Evolutionary conservation across 2,113 vertebrate genomes (phyloP).

Genomic region (Dissostichus mawsoni): DNA sequence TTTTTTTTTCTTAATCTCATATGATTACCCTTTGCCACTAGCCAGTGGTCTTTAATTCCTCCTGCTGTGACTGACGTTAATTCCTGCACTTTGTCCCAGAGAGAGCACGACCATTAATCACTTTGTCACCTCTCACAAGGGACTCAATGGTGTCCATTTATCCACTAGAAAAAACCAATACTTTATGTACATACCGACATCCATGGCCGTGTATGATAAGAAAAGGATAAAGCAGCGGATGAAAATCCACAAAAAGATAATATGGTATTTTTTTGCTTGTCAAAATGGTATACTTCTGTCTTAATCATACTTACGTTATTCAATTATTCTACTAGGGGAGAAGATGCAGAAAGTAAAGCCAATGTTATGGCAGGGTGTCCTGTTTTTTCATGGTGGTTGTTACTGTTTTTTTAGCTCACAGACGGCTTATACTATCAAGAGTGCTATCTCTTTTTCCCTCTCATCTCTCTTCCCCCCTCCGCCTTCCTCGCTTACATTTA

Average conservation of each 20-base stretch:
- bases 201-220: slow-evolving; percentile 7
- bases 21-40: slow-evolving; percentile 77
- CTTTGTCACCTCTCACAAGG: slow-evolving; percentile 72
- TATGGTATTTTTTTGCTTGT: neutral
- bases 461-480: slow-evolving; percentile 50
- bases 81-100: slow-evolving; percentile 70
- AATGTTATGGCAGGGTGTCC: slow-evolving; percentile 30
- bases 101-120: slow-evolving; percentile 70
- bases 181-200: neutral
- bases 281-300: slow-evolving; percentile 2
- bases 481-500: slow-evolving; percentile 48
- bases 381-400: slow-evolving; percentile 35
- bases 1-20: slow-evolving; percentile 62
- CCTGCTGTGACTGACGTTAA: slow-evolving; percentile 76
- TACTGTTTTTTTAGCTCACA: slow-evolving; percentile 49
- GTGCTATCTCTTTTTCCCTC: slow-evolving; percentile 53
- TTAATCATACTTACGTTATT: slow-evolving; percentile 24
- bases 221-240: neutral
- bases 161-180: slow-evolving; percentile 33
- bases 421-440: slow-evolving; percentile 57
- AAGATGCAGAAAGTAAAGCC: slow-evolving; percentile 36
- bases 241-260: neutral
- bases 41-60: slow-evolving; percentile 72
- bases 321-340: slow-evolving; percentile 16
- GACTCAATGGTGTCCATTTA: slow-evolving; percentile 66